Percentiles rank a stretch among this genome's conserved stretches.
These are phyloP conservation scores for Bombus waltoni DNA, from an alignment of 1,140 invertebrate species.

Conservation along the genomic window DNA sequence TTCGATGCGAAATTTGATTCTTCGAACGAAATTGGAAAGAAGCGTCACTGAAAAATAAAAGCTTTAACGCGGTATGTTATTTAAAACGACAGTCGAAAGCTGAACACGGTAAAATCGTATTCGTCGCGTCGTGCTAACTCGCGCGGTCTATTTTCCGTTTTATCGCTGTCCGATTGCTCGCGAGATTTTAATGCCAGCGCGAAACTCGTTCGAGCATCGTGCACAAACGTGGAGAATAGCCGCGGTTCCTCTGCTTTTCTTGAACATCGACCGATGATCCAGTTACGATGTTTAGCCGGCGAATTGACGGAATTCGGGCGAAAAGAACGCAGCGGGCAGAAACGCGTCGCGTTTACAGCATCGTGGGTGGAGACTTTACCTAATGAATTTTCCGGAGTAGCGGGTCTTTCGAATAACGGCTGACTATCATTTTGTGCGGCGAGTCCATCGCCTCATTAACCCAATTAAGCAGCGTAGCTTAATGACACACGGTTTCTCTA, in stretches of 20 bases:
- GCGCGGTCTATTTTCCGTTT: neutral
- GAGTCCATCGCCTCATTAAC: slow-evolving; percentile 77
- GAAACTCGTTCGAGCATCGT: no score
- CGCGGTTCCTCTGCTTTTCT: neutral
- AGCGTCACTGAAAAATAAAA: neutral
- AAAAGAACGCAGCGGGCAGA: neutral
- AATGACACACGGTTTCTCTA: slow-evolving; percentile 70
- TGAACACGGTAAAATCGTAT: neutral
- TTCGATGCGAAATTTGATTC: neutral
- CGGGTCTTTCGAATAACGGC: slow-evolving; percentile 51
- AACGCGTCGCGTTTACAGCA: slow-evolving; percentile 21
- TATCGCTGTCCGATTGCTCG: no score
- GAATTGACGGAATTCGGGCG: neutral
- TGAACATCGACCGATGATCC: neutral
- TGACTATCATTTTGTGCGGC: slow-evolving; percentile 66
- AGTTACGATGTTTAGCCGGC: no score
- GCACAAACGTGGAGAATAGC: neutral
- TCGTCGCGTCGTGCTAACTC: neutral
- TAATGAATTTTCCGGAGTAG: slow-evolving; percentile 63
- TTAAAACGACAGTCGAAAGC: neutral
- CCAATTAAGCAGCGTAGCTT: slow-evolving; percentile 75
- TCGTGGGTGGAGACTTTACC: slow-evolving; percentile 31
- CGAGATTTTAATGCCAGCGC: neutral
- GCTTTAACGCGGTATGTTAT: neutral
- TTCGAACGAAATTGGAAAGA: neutral